Percentiles rank a stretch among this genome's conserved stretches.
phyloP scores from a whole-genome alignment of 1,140 invertebrate genomes.

The Euura saliciscinereae region DNA sequence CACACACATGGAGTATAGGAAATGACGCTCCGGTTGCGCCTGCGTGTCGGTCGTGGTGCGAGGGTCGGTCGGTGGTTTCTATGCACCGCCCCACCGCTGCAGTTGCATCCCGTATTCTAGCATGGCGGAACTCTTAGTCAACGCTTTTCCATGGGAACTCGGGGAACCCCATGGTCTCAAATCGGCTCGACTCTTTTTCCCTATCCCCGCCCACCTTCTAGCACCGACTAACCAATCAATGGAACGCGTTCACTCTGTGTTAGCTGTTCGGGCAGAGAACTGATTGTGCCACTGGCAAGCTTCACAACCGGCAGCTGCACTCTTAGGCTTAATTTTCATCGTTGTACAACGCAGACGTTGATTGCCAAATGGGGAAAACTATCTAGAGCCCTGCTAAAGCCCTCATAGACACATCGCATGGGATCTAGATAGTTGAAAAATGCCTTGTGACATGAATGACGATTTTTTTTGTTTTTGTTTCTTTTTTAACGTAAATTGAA shows the following conservation, averaged over 20 bases:
- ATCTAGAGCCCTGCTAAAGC: no score
- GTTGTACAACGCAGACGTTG: no score
- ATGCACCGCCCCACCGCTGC: conserved; percentile 11
- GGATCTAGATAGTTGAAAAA: no score
- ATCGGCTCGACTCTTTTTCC: conserved; percentile 32
- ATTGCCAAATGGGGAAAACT: no score
- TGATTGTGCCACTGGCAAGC: no score
- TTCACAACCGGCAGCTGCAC: no score
- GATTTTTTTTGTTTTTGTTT: no score
- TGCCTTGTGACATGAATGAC: no score
- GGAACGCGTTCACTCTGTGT: conserved; percentile 31
- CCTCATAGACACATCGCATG: no score
- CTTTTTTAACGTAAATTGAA: no score
- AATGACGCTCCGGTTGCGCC: neutral
- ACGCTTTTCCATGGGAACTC: neutral
- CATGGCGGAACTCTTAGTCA: conserved; percentile 13
- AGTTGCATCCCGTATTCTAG: conserved; percentile 9
- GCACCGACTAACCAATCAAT: conserved; percentile 52
- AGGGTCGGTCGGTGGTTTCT: conserved; percentile 4
- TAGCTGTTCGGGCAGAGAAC: no score
- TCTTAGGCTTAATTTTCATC: no score
- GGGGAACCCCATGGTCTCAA: conserved; percentile 36
- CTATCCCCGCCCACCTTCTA: conserved; percentile 56
- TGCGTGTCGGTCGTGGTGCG: neutral
- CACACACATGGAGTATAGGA: neutral